Evolutionary conservation across 2,888 invertebrate species (phyloP).

Genomic region (Synergus itoensis): DNA sequence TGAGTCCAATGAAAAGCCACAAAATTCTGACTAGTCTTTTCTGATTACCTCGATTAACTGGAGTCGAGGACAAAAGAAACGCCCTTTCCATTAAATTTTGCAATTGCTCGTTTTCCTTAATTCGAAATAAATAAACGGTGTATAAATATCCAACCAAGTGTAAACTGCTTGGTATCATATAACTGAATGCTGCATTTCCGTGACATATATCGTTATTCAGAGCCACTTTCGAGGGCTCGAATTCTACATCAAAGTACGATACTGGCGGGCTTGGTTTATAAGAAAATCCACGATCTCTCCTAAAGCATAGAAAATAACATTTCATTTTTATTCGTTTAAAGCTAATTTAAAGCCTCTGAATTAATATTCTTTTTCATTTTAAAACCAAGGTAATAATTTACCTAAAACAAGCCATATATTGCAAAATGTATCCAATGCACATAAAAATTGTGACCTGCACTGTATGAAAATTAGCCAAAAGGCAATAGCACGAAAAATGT

Average conservation of each 20-base stretch:
- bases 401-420: conserved; percentile 90
- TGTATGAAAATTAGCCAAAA: conserved; percentile 85
- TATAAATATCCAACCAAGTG: conserved; percentile 87
- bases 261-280: conserved; percentile 77
- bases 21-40: conserved; percentile 84
- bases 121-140: conserved; percentile 86
- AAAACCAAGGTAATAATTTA: conserved; percentile 63
- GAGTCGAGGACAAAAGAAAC: conserved; percentile 86
- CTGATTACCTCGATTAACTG: conserved; percentile 84
- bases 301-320: conserved; percentile 66
- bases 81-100: conserved; percentile 91
- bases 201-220: conserved; percentile 82
- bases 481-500: conserved; percentile 81
- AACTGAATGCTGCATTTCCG: conserved; percentile 86
- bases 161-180: conserved; percentile 85
- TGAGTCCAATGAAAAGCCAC: conserved; percentile 86
- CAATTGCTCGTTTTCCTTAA: conserved; percentile 89
- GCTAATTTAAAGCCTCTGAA: neutral
- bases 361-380: neutral
- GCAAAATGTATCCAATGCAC: conserved; percentile 86
- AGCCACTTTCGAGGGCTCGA: neutral
- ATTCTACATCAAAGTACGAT: conserved; percentile 51
- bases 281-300: conserved; percentile 86
- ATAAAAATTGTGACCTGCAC: conserved; percentile 84
- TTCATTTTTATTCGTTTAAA: conserved; percentile 20